Percentiles rank a stretch among this genome's conserved stretches.
Evolutionary conservation across 2,113 vertebrate genomes (phyloP).

Genomic region (Colistium nudipinnis): DNA sequence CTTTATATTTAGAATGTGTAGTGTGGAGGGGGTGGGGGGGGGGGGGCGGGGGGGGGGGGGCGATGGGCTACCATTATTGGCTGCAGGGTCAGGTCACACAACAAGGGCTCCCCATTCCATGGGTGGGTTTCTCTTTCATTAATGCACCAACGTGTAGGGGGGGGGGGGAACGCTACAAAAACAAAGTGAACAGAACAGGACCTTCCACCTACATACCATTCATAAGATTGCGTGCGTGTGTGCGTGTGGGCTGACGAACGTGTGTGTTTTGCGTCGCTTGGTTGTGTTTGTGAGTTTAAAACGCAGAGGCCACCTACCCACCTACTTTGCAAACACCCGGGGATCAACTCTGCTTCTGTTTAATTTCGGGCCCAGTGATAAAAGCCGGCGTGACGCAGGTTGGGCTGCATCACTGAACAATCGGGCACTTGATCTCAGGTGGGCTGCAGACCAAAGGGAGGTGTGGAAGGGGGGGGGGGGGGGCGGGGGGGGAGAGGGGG

Average conservation of each 20-base stretch:
- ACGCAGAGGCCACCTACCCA: constrained; percentile 39
- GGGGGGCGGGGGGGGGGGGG: neutral
- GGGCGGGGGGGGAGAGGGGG: too few relatives aligned
- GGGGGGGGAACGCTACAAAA: constrained; percentile 48
- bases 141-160: constrained; percentile 18
- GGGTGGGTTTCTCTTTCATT: constrained; percentile 64
- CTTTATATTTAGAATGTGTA: constrained; percentile 73
- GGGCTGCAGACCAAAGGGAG: constrained; percentile 20
- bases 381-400: constrained; percentile 33
- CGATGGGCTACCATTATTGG: constrained; percentile 63
- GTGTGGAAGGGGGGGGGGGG: too few relatives aligned
- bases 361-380: constrained; percentile 31
- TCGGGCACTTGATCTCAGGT: constrained; percentile 59
- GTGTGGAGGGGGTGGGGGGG: constrained; percentile 10
- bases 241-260: constrained; percentile 34
- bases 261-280: constrained; percentile 29
- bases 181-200: constrained; percentile 59
- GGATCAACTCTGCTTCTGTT: constrained; percentile 35
- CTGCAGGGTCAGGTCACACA: constrained; percentile 58
- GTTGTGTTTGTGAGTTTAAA: constrained; percentile 18
- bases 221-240: constrained; percentile 55
- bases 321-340: constrained; percentile 13
- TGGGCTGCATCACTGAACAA: constrained; percentile 50
- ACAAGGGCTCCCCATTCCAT: constrained; percentile 61
- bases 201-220: constrained; percentile 72